Evolutionary conservation across 2,797 vertebrate genomes (phyloP), one percentile per base, ranked within the genome.

Genomic region (Sebastes minor): DNA sequence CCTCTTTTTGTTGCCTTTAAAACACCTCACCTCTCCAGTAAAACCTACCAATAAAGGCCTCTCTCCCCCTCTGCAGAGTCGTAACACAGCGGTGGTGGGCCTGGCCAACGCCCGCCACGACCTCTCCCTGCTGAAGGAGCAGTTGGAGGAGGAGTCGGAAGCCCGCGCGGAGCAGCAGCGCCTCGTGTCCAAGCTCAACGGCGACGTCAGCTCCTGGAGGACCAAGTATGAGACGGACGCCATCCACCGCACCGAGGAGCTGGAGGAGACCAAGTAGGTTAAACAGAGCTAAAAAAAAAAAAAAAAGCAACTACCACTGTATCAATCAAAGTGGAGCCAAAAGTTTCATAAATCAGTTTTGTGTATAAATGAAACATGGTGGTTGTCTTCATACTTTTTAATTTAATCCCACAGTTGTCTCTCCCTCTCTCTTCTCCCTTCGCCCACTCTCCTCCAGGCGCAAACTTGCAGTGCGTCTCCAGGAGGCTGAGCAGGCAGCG

Each of bases 141-240:
- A 95, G 68, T 78, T 94, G 80, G 94, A 97, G 35, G 94, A 96
- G 84, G 94, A 97, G 63, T 89, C 96, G 3, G 92, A 94, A 13
- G 87, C 76, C 42, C 94, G 94, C 71, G 80, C 73, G 0, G 93
- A 97, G 82, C 85, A 93, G 62, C 93, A 95, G 63, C 80, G 84
- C 42, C 88, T 95, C 0, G 88, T 95, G 80, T 96, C 95, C 89
- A 96, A 96, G 83, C 89, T 96, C 86, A 95, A 90, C 60, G 86
- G 85, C 0, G 92, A 96, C 67, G 89, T 95, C 75, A 92, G 91
- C 27, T 75, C 92, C 63, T 96, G 93, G 94, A 96, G 95, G 86
- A 95, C 83, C 83, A 95, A 96, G 85, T 88, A 95, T 2, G 92
- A 95, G 82, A 95, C 82, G 0, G 94, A 95, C 1, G 93, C 92